Evolutionary conservation across 1,140 invertebrate genomes (phyloP).

Genomic region (Papilio machaon): DNA sequence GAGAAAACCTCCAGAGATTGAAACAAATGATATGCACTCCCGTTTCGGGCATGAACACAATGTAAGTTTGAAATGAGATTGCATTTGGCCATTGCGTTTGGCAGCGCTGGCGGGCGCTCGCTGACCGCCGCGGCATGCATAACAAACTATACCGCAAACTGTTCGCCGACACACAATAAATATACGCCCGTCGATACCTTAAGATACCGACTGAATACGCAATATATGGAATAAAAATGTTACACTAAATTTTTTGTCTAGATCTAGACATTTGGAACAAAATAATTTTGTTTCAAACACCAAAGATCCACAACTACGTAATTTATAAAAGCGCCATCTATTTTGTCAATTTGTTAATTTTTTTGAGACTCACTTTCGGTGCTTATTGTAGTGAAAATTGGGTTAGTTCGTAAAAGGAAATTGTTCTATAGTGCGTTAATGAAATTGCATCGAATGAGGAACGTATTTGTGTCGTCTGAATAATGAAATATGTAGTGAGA

Average conservation of each 20-base stretch:
- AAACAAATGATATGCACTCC: slow-evolving; percentile 32
- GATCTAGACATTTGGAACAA: slow-evolving; percentile 27
- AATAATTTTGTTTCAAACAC: slow-evolving; percentile 12
- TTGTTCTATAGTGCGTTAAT: not conserved
- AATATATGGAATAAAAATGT: slow-evolving; percentile 40
- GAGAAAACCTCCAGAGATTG: slow-evolving; percentile 6
- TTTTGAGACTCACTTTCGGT: too few relatives aligned
- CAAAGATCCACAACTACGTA: not conserved
- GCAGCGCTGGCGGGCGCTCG: slow-evolving; percentile 50
- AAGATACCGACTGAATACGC: slow-evolving; percentile 44
- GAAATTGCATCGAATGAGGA: not conserved
- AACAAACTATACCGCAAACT: slow-evolving; percentile 57
- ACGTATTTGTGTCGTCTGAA: slow-evolving; percentile 6
- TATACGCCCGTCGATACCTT: slow-evolving; percentile 52
- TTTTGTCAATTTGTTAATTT: too few relatives aligned
- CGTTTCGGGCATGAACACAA: slow-evolving; percentile 36
- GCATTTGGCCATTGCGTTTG: slow-evolving; percentile 54
- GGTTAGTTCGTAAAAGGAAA: not conserved
- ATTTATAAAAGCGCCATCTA: not conserved
- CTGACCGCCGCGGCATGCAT: slow-evolving; percentile 60
- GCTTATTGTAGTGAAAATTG: too few relatives aligned
- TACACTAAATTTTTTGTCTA: slow-evolving; percentile 1
- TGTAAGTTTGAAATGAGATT: slow-evolving; percentile 53
- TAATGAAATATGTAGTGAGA: slow-evolving; percentile 26
- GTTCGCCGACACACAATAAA: slow-evolving; percentile 57